Conservation (phyloP, 2,797 vertebrate species). For the Rhinella marina region DNA sequence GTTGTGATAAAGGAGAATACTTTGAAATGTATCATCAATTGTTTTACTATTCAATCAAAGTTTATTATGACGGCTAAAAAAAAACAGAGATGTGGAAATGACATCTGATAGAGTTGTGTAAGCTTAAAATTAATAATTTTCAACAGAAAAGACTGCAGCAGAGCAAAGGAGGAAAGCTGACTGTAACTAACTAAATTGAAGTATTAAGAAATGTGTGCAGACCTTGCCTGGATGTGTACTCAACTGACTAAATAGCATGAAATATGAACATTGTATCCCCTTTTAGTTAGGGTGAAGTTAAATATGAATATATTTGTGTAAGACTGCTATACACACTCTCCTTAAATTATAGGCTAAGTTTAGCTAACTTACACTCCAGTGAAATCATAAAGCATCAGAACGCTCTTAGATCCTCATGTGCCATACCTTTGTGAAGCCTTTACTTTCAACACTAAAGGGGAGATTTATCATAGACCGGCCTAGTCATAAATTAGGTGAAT, state of each 20-base stretch:
- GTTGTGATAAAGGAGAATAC: background rate
- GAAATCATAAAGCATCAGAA: background rate
- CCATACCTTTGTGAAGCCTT: background rate
- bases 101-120: background rate
- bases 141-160: too few species aligned
- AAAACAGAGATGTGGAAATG: background rate
- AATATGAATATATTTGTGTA: too few species aligned
- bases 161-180: too few species aligned
- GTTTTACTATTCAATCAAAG: background rate
- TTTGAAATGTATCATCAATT: slow-evolving; percentile 1
- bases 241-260: background rate
- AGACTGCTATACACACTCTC: background rate
- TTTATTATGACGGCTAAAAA: background rate
- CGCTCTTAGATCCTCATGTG: background rate
- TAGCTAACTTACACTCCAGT: background rate
- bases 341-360: background rate
- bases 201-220: too few species aligned
- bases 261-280: too few species aligned
- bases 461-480: too few species aligned
- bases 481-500: too few species aligned
- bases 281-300: too few species aligned
- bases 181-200: too few species aligned
- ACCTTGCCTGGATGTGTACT: background rate
- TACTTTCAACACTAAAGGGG: too few species aligned
- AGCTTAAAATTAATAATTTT: background rate